These are phyloP conservation scores for Pseudomugil tenellus DNA, from an alignment of 2,797 vertebrate species.

Conservation along the genomic window DNA sequence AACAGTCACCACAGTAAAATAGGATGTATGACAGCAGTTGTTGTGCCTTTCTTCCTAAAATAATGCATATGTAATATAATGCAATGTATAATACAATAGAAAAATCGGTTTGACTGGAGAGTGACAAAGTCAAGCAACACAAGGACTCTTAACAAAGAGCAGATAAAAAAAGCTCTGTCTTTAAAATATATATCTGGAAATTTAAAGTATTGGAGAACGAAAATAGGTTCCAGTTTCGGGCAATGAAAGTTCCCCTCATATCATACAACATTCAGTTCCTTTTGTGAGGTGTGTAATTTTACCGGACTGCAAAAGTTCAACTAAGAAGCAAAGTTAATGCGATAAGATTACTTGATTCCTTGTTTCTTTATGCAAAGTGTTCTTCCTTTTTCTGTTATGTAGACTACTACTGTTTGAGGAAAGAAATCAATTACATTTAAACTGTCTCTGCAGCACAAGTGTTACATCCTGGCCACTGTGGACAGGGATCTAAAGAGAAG, in stretches of 20 bases:
- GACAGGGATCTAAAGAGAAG: conserved; percentile 96
- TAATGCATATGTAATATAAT: neutral
- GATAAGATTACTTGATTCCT: neutral
- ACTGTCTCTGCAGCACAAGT: conserved; percentile 89
- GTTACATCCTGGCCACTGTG: conserved; percentile 98
- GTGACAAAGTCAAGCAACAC: no score
- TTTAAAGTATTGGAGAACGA: neutral
- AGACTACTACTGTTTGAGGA: neutral
- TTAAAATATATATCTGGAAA: neutral
- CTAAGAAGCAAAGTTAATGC: neutral
- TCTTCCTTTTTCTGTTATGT: neutral
- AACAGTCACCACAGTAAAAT: neutral
- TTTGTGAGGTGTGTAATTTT: neutral
- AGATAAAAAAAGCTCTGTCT: no score
- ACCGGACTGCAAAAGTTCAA: neutral
- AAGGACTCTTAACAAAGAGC: no score
- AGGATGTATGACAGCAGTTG: neutral
- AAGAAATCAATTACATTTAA: conserved; percentile 4
- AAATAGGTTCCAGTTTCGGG: neutral
- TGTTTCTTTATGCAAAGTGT: neutral
- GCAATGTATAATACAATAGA: neutral
- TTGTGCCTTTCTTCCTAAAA: neutral
- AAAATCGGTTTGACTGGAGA: neutral
- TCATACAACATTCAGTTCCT: neutral
- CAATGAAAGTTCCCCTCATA: neutral